Evolutionary conservation across 2,113 vertebrate species (phyloP), one percentile per base, ranked within the genome.

Genomic region (Pseudois nayaur): DNA sequence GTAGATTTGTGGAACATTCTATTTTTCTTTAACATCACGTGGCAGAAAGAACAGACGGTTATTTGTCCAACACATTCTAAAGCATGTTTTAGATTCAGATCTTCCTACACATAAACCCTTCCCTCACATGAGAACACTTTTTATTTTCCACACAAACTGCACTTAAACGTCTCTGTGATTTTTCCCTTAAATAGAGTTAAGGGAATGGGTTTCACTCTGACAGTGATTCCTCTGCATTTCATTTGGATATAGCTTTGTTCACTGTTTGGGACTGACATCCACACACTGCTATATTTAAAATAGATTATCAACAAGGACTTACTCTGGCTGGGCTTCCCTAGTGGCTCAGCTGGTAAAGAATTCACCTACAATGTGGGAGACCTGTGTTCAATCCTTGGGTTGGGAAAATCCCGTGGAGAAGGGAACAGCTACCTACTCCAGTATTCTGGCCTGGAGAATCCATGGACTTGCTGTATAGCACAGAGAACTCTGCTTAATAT

Each of bases 31-130:
- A 16, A 59, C 6, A 17, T 2, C 8, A 45, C 27, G 8, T 50
- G 3, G 3, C 2, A 89, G 6, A 91, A 86, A 62, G 25, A 27
- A 76, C 1, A 67, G 16, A 14, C 0, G 78, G 29, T 15, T 40
- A 55, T 3, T 62, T 78, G 1, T 11, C 14, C 15, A 50, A 60
- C 16, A 85, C 2, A 50, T 1, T 33, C 3, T 19, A n/a, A 0
- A 90, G 3, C 16, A 74, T 1, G 10, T 36, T 71, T 71, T 31
- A 45, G 7, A 60, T 54, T 31, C 19, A 74, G 17, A 62, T 1
- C 1, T 87, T 52, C 8, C 25, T 94, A 92, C 3, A 25, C 15
- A 2, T 3, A 89, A 40, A 11, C 0, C 8, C 27, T 57, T 36
- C 1, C 33, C 12, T 17, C 8, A 36, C 29, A 6, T 29, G 4